Evolutionary conservation across 2,113 vertebrate species (phyloP).

Genomic region (Cyanoderma ruficeps): DNA sequence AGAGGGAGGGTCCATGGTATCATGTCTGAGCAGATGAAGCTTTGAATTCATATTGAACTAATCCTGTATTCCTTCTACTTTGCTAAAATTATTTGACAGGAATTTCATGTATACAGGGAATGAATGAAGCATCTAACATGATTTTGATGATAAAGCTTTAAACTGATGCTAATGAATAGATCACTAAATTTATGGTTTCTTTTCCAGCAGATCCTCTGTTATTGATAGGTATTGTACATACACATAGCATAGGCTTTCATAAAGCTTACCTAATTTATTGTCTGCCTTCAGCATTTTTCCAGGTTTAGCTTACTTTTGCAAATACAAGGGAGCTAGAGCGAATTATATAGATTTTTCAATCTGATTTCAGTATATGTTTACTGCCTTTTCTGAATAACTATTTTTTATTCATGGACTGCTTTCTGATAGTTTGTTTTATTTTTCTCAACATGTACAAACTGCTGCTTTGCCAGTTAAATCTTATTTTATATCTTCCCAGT

Average conservation of each 20-base stretch:
- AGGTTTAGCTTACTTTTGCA: background rate
- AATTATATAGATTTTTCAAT: background rate
- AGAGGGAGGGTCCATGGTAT: background rate
- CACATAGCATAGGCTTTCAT: background rate
- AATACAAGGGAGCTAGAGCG: background rate
- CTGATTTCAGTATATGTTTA: background rate
- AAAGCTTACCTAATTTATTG: background rate
- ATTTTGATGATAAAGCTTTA: background rate
- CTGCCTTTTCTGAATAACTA: background rate
- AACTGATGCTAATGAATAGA: background rate
- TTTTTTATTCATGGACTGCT: background rate
- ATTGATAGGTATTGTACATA: background rate
- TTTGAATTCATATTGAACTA: background rate
- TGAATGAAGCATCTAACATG: background rate
- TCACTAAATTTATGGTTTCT: background rate
- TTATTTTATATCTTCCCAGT: background rate
- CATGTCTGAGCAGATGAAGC: background rate
- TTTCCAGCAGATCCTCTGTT: background rate
- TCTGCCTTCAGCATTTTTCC: background rate
- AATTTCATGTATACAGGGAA: background rate
- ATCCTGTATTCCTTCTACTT: background rate
- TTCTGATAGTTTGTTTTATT: background rate
- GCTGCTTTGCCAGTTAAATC: background rate
- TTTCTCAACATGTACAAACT: background rate
- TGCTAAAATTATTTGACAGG: background rate